These are phyloP conservation scores for Pristionchus pacificus DNA, from an alignment of 1,140 invertebrate genomes.

Conservation along the genomic window DNA sequence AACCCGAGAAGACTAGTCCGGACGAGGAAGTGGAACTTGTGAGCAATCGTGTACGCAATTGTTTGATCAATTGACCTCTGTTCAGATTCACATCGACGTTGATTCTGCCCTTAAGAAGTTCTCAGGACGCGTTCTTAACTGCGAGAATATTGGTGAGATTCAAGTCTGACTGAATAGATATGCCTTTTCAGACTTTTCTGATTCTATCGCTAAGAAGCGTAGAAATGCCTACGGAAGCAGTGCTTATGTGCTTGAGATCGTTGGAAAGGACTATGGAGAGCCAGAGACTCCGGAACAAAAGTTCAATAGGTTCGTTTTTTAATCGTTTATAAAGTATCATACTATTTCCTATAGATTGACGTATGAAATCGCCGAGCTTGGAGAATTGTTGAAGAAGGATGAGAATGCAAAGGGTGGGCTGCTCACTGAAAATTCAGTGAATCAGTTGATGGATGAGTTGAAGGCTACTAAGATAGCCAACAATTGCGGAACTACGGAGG, in stretches of 20 bases:
- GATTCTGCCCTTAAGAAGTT: slow-evolving; percentile 35
- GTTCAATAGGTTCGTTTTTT: slow-evolving; percentile 19
- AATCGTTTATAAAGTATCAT: not conserved
- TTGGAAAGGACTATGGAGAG: slow-evolving; percentile 23
- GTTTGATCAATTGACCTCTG: not conserved
- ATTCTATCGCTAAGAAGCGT: slow-evolving; percentile 32
- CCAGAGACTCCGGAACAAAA: slow-evolving; percentile 20
- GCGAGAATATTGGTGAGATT: slow-evolving; percentile 23
- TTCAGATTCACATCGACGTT: slow-evolving; percentile 34
- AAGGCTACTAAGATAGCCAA: slow-evolving; percentile 6
- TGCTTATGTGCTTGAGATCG: slow-evolving; percentile 33
- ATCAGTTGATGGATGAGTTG: slow-evolving; percentile 14
- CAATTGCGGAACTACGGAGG: not conserved
- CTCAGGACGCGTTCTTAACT: slow-evolving; percentile 33
- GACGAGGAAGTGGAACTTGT: slow-evolving; percentile 23
- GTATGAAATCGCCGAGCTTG: slow-evolving; percentile 19
- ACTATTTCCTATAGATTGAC: not conserved
- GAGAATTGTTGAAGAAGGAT: slow-evolving; percentile 2
- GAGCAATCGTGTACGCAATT: slow-evolving; percentile 3
- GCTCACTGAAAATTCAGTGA: slow-evolving; percentile 9
- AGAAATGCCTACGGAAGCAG: slow-evolving; percentile 30
- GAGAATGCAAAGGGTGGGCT: slow-evolving; percentile 15
- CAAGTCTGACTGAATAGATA: too few relatives aligned
- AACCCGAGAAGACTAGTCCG: slow-evolving; percentile 8
- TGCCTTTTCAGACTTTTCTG: slow-evolving; percentile 36